phyloP scores from a whole-genome alignment of 2,888 invertebrate genomes.

The Zygogramma bicolorata region DNA sequence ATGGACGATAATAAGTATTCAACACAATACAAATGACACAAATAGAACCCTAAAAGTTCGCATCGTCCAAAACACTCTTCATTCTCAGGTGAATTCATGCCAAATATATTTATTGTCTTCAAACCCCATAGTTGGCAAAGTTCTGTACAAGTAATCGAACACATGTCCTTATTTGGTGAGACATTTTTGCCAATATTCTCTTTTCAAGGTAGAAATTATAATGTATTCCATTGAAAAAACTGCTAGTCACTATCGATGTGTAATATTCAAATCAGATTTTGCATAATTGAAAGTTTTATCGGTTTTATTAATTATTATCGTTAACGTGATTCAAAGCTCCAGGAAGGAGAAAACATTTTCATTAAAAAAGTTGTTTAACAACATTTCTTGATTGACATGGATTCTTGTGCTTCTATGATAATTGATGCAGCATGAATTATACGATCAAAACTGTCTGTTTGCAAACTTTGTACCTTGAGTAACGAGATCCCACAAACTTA shows the following conservation, averaged over 20 bases:
- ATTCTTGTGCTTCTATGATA: neutral
- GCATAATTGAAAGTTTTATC: slow-evolving; percentile 3
- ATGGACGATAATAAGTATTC: too few species aligned
- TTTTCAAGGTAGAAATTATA: slow-evolving; percentile 2
- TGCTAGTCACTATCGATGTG: slow-evolving; percentile 15
- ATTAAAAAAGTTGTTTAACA: slow-evolving; percentile 8
- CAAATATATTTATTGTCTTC: too few species aligned
- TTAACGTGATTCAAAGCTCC: neutral
- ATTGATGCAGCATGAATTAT: too few species aligned
- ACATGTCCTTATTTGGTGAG: neutral
- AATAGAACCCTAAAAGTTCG: too few species aligned
- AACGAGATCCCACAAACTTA: too few species aligned
- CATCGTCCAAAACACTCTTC: too few species aligned
- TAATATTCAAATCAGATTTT: slow-evolving; percentile 12
- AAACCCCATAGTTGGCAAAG: too few species aligned
- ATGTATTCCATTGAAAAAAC: neutral
- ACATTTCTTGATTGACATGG: neutral
- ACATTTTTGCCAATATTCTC: neutral
- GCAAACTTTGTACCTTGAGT: too few species aligned
- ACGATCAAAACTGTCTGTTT: too few species aligned
- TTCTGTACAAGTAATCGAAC: too few species aligned
- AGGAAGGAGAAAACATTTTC: neutral
- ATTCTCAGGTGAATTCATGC: too few species aligned
- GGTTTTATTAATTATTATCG: slow-evolving; percentile 1
- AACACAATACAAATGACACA: too few species aligned